Base-by-base conservation (phyloP, 1,140 invertebrate genomes). In the Tribolium castaneum region DNA sequence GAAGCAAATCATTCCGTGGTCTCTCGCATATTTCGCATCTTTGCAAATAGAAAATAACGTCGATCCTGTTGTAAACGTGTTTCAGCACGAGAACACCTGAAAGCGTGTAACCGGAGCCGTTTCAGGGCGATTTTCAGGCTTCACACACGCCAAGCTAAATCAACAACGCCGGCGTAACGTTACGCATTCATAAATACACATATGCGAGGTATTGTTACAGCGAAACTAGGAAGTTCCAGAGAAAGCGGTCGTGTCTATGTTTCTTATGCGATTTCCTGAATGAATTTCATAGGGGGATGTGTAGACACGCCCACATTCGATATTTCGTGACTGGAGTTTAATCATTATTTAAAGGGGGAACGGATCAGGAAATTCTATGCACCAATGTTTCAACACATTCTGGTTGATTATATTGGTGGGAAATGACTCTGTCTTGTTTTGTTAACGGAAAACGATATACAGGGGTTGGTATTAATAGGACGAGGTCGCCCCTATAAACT, bases 181-280 rank as follows among this genome's bases (percentile, higher is more conserved):
- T 73, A 73, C 16, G 49, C 49, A 73, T 52, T 73, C 71, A 73
- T 54, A 51, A 54, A 51, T 73, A 73, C 59, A 34, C 59, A 66
- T 35, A 66, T 35, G 54, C 10, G 54, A 59, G 19, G n/a, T 66
- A 66, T 39, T 66, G 59, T 66, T 35, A 45, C 39, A 45, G n/a
- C 5, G 9, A 45, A 45, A 45, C 39, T 9, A 45, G 39, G 9
- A 45, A 45, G 39, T 45, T 45, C n/a, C 7, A 9, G 7, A 45
- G n/a, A 9, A n/a, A 45, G 2, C 54, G 10, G n/a, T n/a, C 59
- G 10, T 66, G 34, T 66, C 59, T 66, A 14, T 45, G 10, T 7
- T 52, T 66, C 59, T 35, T 66, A 22, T 66, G 59, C 30, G 59
- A 66, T 66, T 66, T 66, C 59, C 59, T 66, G 30, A 66, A 66